Percentiles rank a stretch among this genome's conserved stretches.
Conservation (phyloP, 2,888 invertebrate species). For the Apeira syringaria region DNA sequence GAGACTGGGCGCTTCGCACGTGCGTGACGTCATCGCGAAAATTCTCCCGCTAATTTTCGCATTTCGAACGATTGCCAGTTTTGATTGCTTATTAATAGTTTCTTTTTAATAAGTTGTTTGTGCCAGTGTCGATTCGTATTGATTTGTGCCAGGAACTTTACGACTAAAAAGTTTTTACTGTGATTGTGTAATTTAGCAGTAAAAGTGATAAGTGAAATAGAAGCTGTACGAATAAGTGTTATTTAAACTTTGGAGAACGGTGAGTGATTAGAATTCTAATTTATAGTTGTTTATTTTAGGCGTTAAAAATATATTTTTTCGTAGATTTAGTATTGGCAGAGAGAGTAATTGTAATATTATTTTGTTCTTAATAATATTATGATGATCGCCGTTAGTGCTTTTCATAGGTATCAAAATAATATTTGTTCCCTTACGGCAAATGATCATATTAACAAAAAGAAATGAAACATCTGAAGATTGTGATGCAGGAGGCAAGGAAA, state of each 20-base stretch:
- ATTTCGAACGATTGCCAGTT: conserved; percentile 23
- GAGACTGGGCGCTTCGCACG: conserved; percentile 45
- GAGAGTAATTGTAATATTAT: too few relatives aligned
- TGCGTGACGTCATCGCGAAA: conserved; percentile 39
- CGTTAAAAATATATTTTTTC: too few relatives aligned
- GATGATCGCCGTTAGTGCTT: too few relatives aligned
- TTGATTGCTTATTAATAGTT: conserved; percentile 14
- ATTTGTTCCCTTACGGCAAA: too few relatives aligned
- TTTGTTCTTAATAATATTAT: too few relatives aligned
- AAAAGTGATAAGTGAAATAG: conserved; percentile 10
- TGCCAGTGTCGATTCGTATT: conserved; percentile 1
- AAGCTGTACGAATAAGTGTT: neutral
- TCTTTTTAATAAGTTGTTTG: conserved; percentile 21
- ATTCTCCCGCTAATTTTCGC: conserved; percentile 32
- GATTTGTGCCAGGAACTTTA: conserved; percentile 1
- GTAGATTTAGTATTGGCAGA: too few relatives aligned
- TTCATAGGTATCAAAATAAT: too few relatives aligned
- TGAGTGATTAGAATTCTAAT: conserved; percentile 1
- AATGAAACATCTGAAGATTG: too few relatives aligned
- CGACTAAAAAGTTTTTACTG: conserved; percentile 7
- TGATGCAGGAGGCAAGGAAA: too few relatives aligned
- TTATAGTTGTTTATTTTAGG: neutral
- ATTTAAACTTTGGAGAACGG: conserved; percentile 3
- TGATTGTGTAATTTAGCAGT: conserved; percentile 10
- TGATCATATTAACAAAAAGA: too few relatives aligned